Percentiles rank a stretch among this genome's conserved stretches.
Conservation (phyloP, 2,113 vertebrate species). For the Ceratotherium simum region DNA sequence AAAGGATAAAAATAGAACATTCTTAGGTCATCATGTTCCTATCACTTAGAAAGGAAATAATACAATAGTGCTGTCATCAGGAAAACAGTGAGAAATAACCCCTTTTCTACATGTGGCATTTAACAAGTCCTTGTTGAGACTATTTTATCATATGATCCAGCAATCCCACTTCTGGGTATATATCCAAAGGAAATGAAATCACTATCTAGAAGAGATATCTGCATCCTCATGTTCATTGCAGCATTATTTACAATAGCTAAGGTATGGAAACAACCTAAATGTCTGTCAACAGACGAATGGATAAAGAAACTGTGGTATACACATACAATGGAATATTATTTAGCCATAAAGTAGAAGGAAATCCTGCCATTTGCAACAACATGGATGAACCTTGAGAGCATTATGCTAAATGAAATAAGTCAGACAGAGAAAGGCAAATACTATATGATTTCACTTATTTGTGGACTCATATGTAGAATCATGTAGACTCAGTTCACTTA, state of each 20-base stretch:
- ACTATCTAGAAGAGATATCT: neutral
- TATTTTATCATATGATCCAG: neutral
- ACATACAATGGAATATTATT: neutral
- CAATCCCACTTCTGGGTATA: neutral
- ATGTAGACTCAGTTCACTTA: neutral
- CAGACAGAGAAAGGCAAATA: neutral
- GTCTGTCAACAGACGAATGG: neutral
- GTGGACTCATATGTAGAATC: neutral
- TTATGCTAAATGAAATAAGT: neutral
- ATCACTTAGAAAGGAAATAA: neutral
- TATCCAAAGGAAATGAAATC: neutral
- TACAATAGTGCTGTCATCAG: neutral
- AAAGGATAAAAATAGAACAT: constrained; percentile 37
- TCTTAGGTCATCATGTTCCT: neutral
- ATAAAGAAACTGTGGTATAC: neutral
- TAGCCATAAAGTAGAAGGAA: neutral
- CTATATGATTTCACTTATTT: neutral
- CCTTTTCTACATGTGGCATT: neutral
- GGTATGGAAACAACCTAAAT: neutral
- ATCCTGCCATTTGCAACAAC: neutral
- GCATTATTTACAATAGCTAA: neutral
- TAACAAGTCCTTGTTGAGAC: neutral
- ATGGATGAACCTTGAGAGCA: neutral
- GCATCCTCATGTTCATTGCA: neutral
- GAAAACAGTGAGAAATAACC: neutral